Evolutionary conservation across 2,797 vertebrate species (phyloP), one percentile per base, ranked within the genome.

Genomic region (Hippopotamyrus pictus): DNA sequence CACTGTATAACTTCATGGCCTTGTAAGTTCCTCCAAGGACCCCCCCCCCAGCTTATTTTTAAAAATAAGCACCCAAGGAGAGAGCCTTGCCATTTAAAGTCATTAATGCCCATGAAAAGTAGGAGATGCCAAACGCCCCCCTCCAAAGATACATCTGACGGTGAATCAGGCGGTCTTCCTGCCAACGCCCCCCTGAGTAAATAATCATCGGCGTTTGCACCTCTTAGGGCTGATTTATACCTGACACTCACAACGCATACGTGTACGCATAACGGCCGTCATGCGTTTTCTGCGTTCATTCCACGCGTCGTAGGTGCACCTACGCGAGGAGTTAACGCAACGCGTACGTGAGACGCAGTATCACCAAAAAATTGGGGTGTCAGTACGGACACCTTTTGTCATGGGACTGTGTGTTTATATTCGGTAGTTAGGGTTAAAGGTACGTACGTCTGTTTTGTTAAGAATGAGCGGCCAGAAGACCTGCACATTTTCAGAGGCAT

Each of bases 101-200:
- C 44, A 57, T 53, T 87, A 44, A 12, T 73, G 65, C 11, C 65
- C 65, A 94, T 93, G 93, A 93, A 94, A 94, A 93, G 93, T 93
- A 93, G 92, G 29, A 37, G 65, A 73, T 17, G 65, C 65, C 65
- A 17, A 73, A 73, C 5, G 5, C 12, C 33, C 65, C 12, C 65
- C 65, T 37, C 29, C 65, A 37, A 37, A 73, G 5, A 73, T 6
- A 1, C 29, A 5, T 73, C 12, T 73, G 29, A 37, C 5, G 65
- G 29, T 73, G 79, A 46, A 44, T 46, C 44, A 57, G 19, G 11
- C 3, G 1, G 8, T 37, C 33, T 8, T 62, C 37, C 86, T 7
- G 17, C 54, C 86, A 87, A 62, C 19, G 33, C n/a, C 50, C 57
- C 73, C 50, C 1, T 2, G 8, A 33, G 46, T 37, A 33, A 62